Evolutionary conservation across 2,113 vertebrate genomes (phyloP), one percentile per base, ranked within the genome.

Genomic region (Cromileptes altivelis): DNA sequence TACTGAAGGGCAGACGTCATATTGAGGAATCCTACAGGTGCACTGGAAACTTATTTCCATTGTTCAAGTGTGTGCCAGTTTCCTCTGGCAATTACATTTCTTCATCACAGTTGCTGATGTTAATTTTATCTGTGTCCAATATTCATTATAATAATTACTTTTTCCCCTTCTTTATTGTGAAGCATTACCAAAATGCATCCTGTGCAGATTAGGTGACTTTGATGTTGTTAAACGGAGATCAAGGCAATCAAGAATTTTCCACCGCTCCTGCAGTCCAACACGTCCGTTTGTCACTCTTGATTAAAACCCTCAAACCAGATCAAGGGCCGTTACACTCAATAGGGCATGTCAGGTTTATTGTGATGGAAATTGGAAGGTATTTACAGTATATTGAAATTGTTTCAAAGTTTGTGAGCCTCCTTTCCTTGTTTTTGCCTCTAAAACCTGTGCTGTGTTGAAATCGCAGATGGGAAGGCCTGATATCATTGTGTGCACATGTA

Each of bases 21-120:
- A 19, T 42, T 62, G 68, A 82, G 65, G 75, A 71, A 85, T 80
- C 88, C 57, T 89, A 89, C 90, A 93, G 92, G 93, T 94, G 92
- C 91, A 86, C 67, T 75, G 68, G 55, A 78, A 80, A 75, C 67
- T 47, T 82, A n/a, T 78, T 49, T 55, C 67, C 56, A 50, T 61
- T 85, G 42, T 80, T 85, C 57, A 61, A 71, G 69, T 25, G n/a
- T 10, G 21, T 17, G 12, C 75, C 19, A 30, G 63, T 58, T 84
- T 82, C 58, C 73, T 83, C 23, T 58, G n/a, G 30, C 25, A 30
- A 50, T 50, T 30, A 57, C 21, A 7, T 67, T 30, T 15, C 27
- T 47, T 61, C 17, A 21, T 81, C 33, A 42, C 50, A 10, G 15
- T 14, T 50, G 7, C 18, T 75, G 21, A 73, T 63, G 18, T 69